Evolutionary conservation across 2,113 vertebrate genomes (phyloP).

Genomic region (Tapirus terrestris): DNA sequence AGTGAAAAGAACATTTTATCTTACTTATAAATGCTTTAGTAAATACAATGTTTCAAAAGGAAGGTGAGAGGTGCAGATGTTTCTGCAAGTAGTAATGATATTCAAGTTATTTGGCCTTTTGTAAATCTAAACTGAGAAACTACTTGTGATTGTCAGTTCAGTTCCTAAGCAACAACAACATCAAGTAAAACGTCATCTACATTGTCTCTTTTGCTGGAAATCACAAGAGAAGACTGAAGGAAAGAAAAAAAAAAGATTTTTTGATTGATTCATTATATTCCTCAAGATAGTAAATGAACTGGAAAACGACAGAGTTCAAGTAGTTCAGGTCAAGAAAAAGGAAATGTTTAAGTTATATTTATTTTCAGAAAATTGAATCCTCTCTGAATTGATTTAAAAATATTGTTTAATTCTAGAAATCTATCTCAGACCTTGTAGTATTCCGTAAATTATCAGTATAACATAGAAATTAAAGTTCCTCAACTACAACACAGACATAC

Average conservation of each 20-base stretch:
- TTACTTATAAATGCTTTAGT: neutral
- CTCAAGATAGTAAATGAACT: neutral
- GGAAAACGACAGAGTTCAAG: conserved; percentile 4
- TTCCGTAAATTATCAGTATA: neutral
- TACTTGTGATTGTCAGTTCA: neutral
- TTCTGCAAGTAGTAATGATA: neutral
- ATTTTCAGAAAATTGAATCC: neutral
- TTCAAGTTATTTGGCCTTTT: neutral
- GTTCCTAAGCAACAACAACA: conserved; percentile 42
- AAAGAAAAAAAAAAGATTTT: neutral
- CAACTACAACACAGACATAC: neutral
- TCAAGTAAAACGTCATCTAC: neutral
- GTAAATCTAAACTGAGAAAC: conserved; percentile 1
- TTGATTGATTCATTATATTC: neutral
- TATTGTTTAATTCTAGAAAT: conserved; percentile 17
- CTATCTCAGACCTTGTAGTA: neutral
- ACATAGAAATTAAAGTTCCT: neutral
- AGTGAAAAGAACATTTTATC: neutral
- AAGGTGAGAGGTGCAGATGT: neutral
- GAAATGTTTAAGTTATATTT: neutral
- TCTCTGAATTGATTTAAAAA: neutral
- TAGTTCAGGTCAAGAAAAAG: neutral
- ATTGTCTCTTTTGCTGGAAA: neutral
- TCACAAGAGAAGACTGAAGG: neutral
- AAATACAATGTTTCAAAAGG: neutral